Percentiles rank a stretch among this genome's conserved stretches.
These are phyloP conservation scores for Sebastes variabilis DNA, from an alignment of 2,797 vertebrate species.

Conservation along the genomic window DNA sequence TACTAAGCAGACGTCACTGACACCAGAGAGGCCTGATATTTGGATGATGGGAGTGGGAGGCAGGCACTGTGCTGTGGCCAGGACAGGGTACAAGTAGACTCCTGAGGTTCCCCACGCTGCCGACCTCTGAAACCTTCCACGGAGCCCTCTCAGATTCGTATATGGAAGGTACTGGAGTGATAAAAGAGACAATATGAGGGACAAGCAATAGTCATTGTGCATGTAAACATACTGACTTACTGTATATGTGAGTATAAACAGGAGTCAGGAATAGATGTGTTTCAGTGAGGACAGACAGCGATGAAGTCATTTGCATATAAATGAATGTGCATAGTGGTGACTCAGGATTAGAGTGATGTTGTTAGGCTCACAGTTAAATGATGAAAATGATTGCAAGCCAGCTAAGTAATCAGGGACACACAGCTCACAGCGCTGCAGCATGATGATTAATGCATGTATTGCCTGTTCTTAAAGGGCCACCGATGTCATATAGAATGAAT, in stretches of 20 bases:
- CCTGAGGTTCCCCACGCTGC: slow-evolving; percentile 30
- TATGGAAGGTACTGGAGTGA: slow-evolving; percentile 93
- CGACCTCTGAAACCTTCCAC: slow-evolving; percentile 12
- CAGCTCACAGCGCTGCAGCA: background rate
- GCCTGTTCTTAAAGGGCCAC: background rate
- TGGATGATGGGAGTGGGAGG: background rate
- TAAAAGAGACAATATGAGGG: slow-evolving; percentile 30
- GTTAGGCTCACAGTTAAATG: slow-evolving; percentile 23
- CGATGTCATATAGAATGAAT: background rate
- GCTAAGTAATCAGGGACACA: background rate
- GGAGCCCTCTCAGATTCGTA: slow-evolving; percentile 90
- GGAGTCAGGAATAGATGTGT: background rate
- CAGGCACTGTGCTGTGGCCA: slow-evolving; percentile 54
- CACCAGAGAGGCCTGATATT: background rate
- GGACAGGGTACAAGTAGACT: slow-evolving; percentile 37
- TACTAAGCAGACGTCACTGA: slow-evolving; percentile 13
- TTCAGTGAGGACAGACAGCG: background rate
- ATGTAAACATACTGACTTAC: background rate
- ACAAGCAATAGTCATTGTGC: background rate
- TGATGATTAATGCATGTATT: background rate
- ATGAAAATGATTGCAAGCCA: slow-evolving; percentile 23
- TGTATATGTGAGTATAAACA: background rate
- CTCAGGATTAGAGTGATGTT: slow-evolving; percentile 7
- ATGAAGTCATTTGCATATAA: slow-evolving; percentile 28
- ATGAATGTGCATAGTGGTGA: slow-evolving; percentile 7